These are phyloP conservation scores for Alsophila aescularia DNA, from an alignment of 2,888 invertebrate species.

Conservation along the genomic window DNA sequence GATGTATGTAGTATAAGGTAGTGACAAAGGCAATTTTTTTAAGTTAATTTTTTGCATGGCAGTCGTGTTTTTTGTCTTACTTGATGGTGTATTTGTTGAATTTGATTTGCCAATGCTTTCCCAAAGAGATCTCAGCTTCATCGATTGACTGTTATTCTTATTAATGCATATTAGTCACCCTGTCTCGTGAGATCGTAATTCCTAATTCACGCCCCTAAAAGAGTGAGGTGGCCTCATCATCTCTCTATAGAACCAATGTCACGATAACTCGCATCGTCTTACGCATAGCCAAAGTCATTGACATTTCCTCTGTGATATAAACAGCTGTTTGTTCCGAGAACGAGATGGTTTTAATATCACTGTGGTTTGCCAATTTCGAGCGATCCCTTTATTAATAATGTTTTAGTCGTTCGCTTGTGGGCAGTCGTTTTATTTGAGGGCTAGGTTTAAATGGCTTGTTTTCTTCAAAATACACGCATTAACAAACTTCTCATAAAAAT, in stretches of 20 bases:
- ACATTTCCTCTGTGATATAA: slow-evolving; percentile 26
- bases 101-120: background rate
- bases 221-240: slow-evolving; percentile 29
- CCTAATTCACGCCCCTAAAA: slow-evolving; percentile 7
- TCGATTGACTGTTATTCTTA: background rate
- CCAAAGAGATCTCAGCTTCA: background rate
- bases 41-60: too few species aligned
- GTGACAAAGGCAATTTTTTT: too few species aligned
- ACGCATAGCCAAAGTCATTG: slow-evolving; percentile 38
- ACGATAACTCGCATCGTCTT: slow-evolving; percentile 35
- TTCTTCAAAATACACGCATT: too few species aligned
- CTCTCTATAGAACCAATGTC: slow-evolving; percentile 38
- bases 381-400: background rate
- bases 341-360: background rate
- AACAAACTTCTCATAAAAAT: too few species aligned
- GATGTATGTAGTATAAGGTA: too few species aligned
- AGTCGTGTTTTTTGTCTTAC: too few species aligned
- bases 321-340: slow-evolving; percentile 31
- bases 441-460: too few species aligned
- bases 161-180: slow-evolving; percentile 13
- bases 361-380: background rate
- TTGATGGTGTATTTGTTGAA: too few species aligned
- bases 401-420: background rate
- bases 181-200: slow-evolving; percentile 2
- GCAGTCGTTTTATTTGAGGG: too few species aligned